These are phyloP conservation scores for Phenacoccus solenopsis DNA, from an alignment of 1,140 invertebrate genomes.

Conservation along the genomic window DNA sequence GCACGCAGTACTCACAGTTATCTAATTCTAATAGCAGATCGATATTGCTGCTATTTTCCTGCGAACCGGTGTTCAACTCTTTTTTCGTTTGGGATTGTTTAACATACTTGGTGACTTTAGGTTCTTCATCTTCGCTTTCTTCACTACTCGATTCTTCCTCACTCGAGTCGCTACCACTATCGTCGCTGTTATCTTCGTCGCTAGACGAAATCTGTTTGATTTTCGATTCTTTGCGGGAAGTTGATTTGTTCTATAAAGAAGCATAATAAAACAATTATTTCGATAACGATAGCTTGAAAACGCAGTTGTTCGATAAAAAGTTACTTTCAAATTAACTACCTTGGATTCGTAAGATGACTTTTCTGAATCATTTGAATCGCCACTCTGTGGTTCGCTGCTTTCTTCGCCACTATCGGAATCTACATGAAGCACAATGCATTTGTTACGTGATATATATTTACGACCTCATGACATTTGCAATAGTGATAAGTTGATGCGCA, in stretches of 20 bases:
- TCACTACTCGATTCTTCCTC: not conserved
- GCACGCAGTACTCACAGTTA: conserved; percentile 3
- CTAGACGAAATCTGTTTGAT: not conserved
- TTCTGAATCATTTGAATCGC: not conserved
- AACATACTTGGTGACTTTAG: not conserved
- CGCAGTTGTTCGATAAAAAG: no score
- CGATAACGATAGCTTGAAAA: no score
- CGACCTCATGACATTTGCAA: no score
- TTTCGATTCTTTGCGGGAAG: not conserved
- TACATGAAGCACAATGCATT: no score
- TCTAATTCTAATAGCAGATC: conserved; percentile 2
- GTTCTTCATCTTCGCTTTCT: not conserved
- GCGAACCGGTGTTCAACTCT: no score
- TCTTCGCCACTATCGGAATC: conserved; percentile 1
- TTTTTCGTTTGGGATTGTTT: not conserved
- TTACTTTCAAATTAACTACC: not conserved
- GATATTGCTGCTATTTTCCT: not conserved
- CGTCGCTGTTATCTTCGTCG: not conserved
- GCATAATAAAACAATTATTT: no score
- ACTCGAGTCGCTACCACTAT: not conserved
- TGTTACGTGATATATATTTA: no score
- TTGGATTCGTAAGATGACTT: not conserved
- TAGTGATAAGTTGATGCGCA: no score
- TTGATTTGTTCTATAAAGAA: no score
- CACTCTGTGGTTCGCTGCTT: not conserved